Evolutionary conservation across 64 coral and sea anemone species (phyloP).

Genomic region (Montipora cactus): DNA sequence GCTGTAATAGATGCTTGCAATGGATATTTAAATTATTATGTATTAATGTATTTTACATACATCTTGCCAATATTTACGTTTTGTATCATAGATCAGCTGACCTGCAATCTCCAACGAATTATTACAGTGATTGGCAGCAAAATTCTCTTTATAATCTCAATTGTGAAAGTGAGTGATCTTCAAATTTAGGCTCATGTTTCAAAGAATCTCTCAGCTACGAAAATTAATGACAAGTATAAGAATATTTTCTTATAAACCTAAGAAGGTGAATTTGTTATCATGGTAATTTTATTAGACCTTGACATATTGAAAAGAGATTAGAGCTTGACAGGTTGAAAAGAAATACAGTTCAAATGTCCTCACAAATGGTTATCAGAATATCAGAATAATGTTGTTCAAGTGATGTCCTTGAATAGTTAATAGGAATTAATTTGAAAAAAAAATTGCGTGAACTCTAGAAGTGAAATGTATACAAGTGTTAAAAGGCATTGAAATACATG

Average conservation of each 20-base stretch:
- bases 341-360: slow-evolving; percentile 49
- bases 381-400: slow-evolving; percentile 28
- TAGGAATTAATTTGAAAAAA: slow-evolving; percentile 25
- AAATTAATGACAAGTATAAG: no score
- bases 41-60: neutral
- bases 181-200: no score
- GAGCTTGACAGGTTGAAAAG: slow-evolving; percentile 54
- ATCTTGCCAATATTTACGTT: no score
- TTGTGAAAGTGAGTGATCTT: no score
- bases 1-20: no score
- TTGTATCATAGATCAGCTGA: no score
- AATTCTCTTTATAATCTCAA: no score
- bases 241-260: no score
- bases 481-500: neutral
- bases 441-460: slow-evolving; percentile 34
- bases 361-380: slow-evolving; percentile 43
- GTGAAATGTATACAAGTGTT: slow-evolving; percentile 40
- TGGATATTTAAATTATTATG: no score
- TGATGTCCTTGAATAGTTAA: slow-evolving; percentile 26
- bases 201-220: no score
- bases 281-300: slow-evolving; percentile 57
- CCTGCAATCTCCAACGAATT: no score
- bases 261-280: slow-evolving; percentile 26
- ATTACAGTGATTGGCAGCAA: no score
- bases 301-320: slow-evolving; percentile 40